Conservation (phyloP, 2,888 invertebrate species). For the Nephrotoma guestfalica region DNA sequence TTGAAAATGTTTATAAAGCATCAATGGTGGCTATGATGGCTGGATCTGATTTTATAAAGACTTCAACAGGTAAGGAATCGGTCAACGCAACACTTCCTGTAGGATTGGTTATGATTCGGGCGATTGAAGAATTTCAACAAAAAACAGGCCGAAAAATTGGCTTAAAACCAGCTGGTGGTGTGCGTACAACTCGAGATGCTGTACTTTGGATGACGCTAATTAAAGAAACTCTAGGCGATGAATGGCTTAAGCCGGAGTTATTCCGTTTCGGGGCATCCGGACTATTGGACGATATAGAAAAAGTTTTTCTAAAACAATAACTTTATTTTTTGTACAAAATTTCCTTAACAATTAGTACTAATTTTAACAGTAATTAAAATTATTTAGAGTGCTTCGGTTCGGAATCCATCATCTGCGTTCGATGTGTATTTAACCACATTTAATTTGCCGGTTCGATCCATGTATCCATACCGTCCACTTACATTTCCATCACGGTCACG, state of each 20-base stretch:
- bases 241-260: constrained; percentile 65
- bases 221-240: constrained; percentile 66
- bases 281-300: constrained; percentile 64
- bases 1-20: constrained; percentile 73
- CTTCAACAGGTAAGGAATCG: constrained; percentile 91
- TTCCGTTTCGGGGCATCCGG: constrained; percentile 95
- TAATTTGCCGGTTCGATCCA: constrained; percentile 60
- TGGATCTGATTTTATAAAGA: constrained; percentile 96
- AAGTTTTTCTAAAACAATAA: constrained; percentile 16
- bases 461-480: constrained; percentile 67
- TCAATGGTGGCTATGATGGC: constrained; percentile 88
- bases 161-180: constrained; percentile 96
- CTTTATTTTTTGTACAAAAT: constrained; percentile 18
- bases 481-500: constrained; percentile 59
- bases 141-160: constrained; percentile 69
- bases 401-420: constrained; percentile 54
- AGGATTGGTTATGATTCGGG: constrained; percentile 86
- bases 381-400: constrained; percentile 32
- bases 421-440: constrained; percentile 62
- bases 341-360: neutral
- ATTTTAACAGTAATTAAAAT: neutral
- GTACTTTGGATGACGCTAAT: constrained; percentile 76
- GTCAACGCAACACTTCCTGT: constrained; percentile 88
- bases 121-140: constrained; percentile 65
- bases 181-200: constrained; percentile 71